phyloP scores from a whole-genome alignment of 2,113 vertebrate genomes.

The Rynchops niger region DNA sequence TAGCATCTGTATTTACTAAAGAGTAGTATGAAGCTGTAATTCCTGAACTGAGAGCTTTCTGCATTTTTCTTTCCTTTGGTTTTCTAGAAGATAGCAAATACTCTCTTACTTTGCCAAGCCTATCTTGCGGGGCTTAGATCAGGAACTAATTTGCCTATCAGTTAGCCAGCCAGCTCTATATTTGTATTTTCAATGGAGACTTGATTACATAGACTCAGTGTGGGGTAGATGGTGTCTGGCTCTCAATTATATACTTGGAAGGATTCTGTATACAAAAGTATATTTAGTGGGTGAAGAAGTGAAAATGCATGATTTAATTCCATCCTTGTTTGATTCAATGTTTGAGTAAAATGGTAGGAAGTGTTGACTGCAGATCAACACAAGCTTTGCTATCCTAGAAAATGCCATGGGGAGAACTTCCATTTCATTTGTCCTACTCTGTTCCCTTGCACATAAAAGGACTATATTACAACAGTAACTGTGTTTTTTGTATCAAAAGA shows the following conservation, averaged over 20 bases:
- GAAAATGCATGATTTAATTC: constrained; percentile 39
- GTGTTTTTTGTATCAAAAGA: neutral
- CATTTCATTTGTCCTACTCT: neutral
- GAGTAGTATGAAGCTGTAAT: neutral
- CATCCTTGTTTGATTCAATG: constrained; percentile 15
- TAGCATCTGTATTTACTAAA: neutral
- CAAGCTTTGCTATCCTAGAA: neutral
- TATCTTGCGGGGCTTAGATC: neutral
- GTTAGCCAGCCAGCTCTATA: constrained; percentile 27
- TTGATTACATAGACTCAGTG: constrained; percentile 41
- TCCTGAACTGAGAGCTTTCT: neutral
- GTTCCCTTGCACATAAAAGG: neutral
- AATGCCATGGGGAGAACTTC: neutral
- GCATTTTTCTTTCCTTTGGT: neutral
- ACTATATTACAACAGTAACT: neutral
- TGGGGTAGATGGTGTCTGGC: constrained; percentile 59
- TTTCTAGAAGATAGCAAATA: neutral
- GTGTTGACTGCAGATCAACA: constrained; percentile 33
- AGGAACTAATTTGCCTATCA: constrained; percentile 50
- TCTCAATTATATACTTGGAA: constrained; percentile 48
- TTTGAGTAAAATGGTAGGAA: constrained; percentile 48
- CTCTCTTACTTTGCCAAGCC: neutral
- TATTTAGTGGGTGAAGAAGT: constrained; percentile 42
- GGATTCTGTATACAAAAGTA: constrained; percentile 3
- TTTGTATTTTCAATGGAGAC: constrained; percentile 46